These are phyloP conservation scores for Mythimna albipuncta DNA, from an alignment of 2,888 invertebrate genomes.

Conservation along the genomic window DNA sequence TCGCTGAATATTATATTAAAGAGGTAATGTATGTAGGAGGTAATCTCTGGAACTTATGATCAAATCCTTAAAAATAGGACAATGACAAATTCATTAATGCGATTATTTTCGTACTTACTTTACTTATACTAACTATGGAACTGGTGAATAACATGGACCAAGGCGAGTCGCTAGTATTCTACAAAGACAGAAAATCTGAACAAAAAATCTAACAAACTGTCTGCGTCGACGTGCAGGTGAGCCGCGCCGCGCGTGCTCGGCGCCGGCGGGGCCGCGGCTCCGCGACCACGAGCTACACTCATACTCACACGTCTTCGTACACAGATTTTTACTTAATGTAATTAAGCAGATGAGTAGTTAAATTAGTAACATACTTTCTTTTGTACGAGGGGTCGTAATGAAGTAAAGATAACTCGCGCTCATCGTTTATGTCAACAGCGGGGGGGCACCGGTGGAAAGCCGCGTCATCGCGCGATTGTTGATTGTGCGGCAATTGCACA, in stretches of 20 bases:
- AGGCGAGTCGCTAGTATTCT: background rate
- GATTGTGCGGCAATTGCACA: constrained; percentile 41
- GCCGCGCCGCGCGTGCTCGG: too few species aligned
- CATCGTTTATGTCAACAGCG: constrained; percentile 62
- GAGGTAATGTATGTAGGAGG: too few species aligned
- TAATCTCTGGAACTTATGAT: too few species aligned
- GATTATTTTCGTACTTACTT: too few species aligned
- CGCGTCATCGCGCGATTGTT: constrained; percentile 44
- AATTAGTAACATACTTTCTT: constrained; percentile 41
- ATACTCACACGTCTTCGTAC: constrained; percentile 11
- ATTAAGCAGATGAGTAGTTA: constrained; percentile 15
- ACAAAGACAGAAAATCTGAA: constrained; percentile 12
- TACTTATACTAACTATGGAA: too few species aligned
- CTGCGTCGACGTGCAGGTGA: too few species aligned
- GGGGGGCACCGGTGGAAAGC: constrained; percentile 12
- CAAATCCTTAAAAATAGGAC: too few species aligned
- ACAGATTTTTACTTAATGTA: constrained; percentile 34
- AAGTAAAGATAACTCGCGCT: constrained; percentile 53
- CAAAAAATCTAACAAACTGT: constrained; percentile 20
- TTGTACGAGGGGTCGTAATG: constrained; percentile 35
- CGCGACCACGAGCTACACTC: background rate
- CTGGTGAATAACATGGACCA: too few species aligned
- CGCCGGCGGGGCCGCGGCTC: background rate
- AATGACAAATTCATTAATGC: too few species aligned
- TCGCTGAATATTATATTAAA: constrained; percentile 6